These are phyloP conservation scores for Tanytarsus gracilentus DNA, from an alignment of 2,888 invertebrate species.

Conservation along the genomic window DNA sequence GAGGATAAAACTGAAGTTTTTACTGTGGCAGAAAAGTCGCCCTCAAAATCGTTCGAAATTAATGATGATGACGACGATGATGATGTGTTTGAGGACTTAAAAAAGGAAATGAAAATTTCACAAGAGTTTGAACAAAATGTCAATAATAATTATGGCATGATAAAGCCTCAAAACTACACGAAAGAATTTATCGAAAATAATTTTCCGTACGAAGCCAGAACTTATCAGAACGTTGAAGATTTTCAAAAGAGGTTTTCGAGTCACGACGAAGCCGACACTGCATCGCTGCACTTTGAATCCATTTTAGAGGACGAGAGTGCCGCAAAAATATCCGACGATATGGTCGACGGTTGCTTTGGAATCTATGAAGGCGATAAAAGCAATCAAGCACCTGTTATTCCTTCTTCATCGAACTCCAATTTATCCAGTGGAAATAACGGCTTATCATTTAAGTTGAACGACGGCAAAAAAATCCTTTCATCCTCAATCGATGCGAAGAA, in stretches of 20 bases:
- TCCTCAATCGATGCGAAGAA: slow-evolving; percentile 36
- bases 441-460: slow-evolving; percentile 31
- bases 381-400: background rate
- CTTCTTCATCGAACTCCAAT: background rate
- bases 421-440: background rate
- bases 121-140: slow-evolving; percentile 29
- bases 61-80: slow-evolving; percentile 37
- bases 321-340: slow-evolving; percentile 36
- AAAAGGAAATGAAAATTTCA: slow-evolving; percentile 31
- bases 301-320: slow-evolving; percentile 40
- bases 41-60: slow-evolving; percentile 34
- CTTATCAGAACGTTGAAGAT: slow-evolving; percentile 29
- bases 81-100: slow-evolving; percentile 31
- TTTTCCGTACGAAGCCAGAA: slow-evolving; percentile 21
- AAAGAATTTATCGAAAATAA: slow-evolving; percentile 28
- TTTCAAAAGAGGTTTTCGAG: slow-evolving; percentile 18
- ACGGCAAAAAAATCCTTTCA: background rate
- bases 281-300: slow-evolving; percentile 42
- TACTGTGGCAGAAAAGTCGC: slow-evolving; percentile 8
- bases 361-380: slow-evolving; percentile 41
- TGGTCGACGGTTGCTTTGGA: slow-evolving; percentile 41
- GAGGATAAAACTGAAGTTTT: slow-evolving; percentile 34
- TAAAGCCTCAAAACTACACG: slow-evolving; percentile 18
- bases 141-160: slow-evolving; percentile 21
- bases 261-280: slow-evolving; percentile 37